phyloP scores from a whole-genome alignment of 2,797 vertebrate genomes.

The Threskiornis aethiopicus region DNA sequence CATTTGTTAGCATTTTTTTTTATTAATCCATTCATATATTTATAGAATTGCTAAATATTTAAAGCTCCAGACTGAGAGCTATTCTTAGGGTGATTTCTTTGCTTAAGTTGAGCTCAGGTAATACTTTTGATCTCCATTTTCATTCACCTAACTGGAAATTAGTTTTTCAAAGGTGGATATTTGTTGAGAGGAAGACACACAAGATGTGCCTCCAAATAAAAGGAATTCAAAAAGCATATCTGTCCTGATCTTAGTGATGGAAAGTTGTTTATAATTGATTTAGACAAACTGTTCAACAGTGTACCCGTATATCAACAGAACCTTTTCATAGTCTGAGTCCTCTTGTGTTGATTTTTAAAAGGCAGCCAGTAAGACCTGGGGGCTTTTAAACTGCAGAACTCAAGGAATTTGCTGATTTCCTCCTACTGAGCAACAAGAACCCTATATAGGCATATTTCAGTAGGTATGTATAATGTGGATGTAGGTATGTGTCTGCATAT shows the following conservation, averaged over 20 bases:
- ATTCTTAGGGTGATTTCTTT: constrained; percentile 29
- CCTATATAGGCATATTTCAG: background rate
- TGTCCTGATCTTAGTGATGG: background rate
- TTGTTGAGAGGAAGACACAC: background rate
- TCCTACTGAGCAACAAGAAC: background rate
- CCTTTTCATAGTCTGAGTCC: background rate
- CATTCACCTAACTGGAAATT: constrained; percentile 29
- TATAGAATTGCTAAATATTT: constrained; percentile 54
- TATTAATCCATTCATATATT: constrained; percentile 33
- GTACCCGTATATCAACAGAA: background rate
- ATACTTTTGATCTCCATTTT: constrained; percentile 51
- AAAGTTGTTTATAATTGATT: background rate
- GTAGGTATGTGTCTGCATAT: background rate
- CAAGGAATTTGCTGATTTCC: background rate
- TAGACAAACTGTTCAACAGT: background rate
- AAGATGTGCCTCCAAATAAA: background rate
- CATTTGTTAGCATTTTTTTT: constrained; percentile 5
- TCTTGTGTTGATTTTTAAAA: background rate
- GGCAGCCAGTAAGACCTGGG: background rate
- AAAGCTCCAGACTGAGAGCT: constrained; percentile 37
- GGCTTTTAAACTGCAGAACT: background rate
- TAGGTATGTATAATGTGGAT: background rate
- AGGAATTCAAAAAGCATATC: background rate
- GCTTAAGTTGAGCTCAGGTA: constrained; percentile 50
- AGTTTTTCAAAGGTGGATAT: background rate